Evolutionary conservation across 2,113 vertebrate species (phyloP).

Genomic region (Natator depressus): DNA sequence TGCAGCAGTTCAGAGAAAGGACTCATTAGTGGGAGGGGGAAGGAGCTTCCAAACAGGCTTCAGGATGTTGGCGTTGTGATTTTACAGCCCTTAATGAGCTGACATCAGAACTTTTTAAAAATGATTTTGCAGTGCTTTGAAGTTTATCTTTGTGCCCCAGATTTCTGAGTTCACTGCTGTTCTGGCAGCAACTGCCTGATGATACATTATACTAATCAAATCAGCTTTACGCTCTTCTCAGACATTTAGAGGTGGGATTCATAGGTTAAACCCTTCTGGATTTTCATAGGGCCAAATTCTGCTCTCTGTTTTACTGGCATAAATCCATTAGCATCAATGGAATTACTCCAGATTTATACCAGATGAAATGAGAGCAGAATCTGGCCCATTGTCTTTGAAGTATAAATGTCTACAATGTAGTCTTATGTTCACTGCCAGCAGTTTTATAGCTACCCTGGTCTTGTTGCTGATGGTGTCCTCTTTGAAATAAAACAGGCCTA

Average conservation of each 20-base stretch:
- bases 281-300: neutral
- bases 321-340: slow-evolving; percentile 18
- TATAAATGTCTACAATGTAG: slow-evolving; percentile 36
- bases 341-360: slow-evolving; percentile 38
- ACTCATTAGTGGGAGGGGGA: slow-evolving; percentile 9
- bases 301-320: slow-evolving; percentile 34
- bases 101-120: slow-evolving; percentile 34
- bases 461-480: slow-evolving; percentile 33
- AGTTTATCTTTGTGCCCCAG: slow-evolving; percentile 27
- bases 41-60: slow-evolving; percentile 5
- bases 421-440: slow-evolving; percentile 40
- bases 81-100: slow-evolving; percentile 34
- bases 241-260: slow-evolving; percentile 36
- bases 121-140: slow-evolving; percentile 34
- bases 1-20: slow-evolving; percentile 64
- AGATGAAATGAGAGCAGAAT: slow-evolving; percentile 23
- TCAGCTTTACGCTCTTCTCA: neutral
- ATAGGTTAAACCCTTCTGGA: slow-evolving; percentile 6
- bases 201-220: neutral
- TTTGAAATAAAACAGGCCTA: slow-evolving; percentile 64
- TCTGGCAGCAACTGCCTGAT: neutral
- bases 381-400: slow-evolving; percentile 56
- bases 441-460: slow-evolving; percentile 45
- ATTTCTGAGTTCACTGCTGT: slow-evolving; percentile 28
- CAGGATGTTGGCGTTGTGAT: slow-evolving; percentile 15